Evolutionary conservation across 2,113 vertebrate genomes (phyloP).

Genomic region (Accipiter virgatus): DNA sequence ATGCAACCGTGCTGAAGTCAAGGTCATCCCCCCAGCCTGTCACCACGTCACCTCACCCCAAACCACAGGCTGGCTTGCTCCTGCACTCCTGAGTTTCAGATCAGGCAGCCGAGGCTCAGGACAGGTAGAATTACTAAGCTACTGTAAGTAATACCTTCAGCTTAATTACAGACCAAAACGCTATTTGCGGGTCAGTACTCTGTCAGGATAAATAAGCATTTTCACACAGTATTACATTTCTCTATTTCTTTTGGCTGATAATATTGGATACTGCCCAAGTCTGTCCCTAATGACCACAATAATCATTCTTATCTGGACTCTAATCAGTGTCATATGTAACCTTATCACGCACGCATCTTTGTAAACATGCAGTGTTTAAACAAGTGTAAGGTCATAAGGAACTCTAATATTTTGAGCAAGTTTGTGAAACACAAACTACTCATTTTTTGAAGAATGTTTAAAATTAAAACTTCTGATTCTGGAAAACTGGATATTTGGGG

Average conservation of each 20-base stretch:
- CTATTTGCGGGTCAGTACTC: slow-evolving; percentile 34
- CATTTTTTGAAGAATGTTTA: not conserved
- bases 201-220: slow-evolving; percentile 58
- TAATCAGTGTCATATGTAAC: slow-evolving; percentile 41
- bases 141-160: not conserved
- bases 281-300: slow-evolving; percentile 28
- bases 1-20: not conserved
- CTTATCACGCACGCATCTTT: slow-evolving; percentile 60
- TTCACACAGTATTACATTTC: slow-evolving; percentile 22
- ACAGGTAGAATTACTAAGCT: not conserved
- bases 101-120: not conserved
- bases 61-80: not conserved
- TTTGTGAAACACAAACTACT: not conserved
- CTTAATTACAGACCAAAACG: slow-evolving; percentile 19
- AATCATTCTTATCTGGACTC: slow-evolving; percentile 59
- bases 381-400: slow-evolving; percentile 45
- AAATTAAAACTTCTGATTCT: not conserved
- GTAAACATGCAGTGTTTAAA: slow-evolving; percentile 41
- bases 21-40: slow-evolving; percentile 17
- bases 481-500: slow-evolving; percentile 25
- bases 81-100: not conserved
- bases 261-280: slow-evolving; percentile 49
- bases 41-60: not conserved
- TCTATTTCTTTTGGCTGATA: slow-evolving; percentile 49
- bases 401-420: slow-evolving; percentile 9